Evolutionary conservation across 1,140 invertebrate genomes (phyloP), one percentile per base, ranked within the genome.

Genomic region (Manduca sexta): DNA sequence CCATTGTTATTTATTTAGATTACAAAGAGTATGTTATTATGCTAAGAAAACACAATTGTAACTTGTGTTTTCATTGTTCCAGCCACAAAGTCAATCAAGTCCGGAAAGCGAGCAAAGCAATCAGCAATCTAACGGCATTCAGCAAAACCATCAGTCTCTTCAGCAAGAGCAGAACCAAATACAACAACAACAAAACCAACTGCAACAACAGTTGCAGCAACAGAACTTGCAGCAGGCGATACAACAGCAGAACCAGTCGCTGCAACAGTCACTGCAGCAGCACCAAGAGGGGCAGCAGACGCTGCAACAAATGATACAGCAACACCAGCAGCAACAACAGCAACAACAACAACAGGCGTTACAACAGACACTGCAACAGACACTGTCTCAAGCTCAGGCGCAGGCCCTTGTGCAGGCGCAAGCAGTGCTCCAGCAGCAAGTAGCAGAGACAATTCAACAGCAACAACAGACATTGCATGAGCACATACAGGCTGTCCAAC

Each of bases 71-170:
- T 18, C 8, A 34, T 86, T 60, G 74, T 88, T 74, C 16, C 69
- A 76, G 88, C 81, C 71, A 52, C 88, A 86, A 71, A 87, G 79
- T 69, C 88, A 70, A 73, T 86, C 81, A 48, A 85, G 76, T 42
- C 73, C 79, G 1, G 78, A 80, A 39, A 62, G 77, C 1, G 79
- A 85, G 44, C 75, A 80, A 44, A 67, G 65, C 10, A 80, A 69
- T 42, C 79, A 80, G 52, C 78, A 82, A 45, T 42, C 69, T 11
- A 84, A 84, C 69, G 77, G 78, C 31, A 69, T 77, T 29, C 77
- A 74, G 52, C 78, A 82, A 45, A 82, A 73, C 45, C 76, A 80
- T 48, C 79, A 82, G 56, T 65, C 68, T 45, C 68, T 86, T 48
- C 74, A 76, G 64, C 84, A 60, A 47, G 60, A 62, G 53, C 44